Conservation (phyloP, 2,113 vertebrate genomes). For the Bombycilla garrulus region DNA sequence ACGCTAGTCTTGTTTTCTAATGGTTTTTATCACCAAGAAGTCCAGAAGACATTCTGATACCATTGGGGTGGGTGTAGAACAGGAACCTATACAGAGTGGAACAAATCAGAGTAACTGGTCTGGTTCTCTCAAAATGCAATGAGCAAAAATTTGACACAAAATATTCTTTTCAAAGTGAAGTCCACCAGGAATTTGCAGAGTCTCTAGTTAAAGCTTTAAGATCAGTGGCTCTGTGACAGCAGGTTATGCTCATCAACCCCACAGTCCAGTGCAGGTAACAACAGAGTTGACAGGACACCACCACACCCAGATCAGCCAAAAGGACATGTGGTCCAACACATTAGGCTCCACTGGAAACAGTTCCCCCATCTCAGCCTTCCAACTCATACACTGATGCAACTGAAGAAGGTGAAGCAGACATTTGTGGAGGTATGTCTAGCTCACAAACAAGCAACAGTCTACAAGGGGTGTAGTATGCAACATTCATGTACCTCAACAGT, state of each 20-base stretch:
- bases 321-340: not conserved
- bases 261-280: rapidly evolving
- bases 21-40: not conserved
- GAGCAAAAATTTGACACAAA: not conserved
- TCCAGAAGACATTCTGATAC: conserved; percentile 19
- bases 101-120: not conserved
- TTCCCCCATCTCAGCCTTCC: not conserved
- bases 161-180: not conserved
- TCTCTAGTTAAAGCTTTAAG: not conserved
- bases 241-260: not conserved
- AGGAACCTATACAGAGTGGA: not conserved
- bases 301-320: not conserved
- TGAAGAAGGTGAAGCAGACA: not conserved
- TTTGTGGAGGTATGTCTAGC: not conserved
- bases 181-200: not conserved
- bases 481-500: not conserved
- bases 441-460: not conserved
- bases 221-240: not conserved
- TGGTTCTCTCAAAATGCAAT: not conserved
- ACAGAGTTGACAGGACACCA: not conserved
- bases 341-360: not conserved
- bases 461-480: not conserved
- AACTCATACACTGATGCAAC: not conserved
- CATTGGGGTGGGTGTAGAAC: not conserved
- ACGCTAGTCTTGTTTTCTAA: not conserved